These are phyloP conservation scores for Garrulus glandarius DNA, from an alignment of 2,797 vertebrate species.

Conservation along the genomic window DNA sequence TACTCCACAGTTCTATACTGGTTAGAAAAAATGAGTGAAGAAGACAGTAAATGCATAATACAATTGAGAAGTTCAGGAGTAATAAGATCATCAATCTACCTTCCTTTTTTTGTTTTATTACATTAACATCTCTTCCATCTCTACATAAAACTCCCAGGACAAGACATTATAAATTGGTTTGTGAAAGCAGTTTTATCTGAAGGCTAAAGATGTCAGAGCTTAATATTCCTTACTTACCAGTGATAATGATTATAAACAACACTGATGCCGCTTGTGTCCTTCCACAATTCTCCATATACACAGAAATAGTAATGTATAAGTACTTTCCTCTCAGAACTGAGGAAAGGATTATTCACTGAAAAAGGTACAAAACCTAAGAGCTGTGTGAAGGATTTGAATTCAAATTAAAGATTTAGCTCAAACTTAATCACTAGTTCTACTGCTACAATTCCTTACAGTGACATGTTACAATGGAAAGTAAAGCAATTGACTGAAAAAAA, in stretches of 20 bases:
- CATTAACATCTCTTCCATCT: constrained; percentile 21
- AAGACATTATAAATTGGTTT: constrained; percentile 40
- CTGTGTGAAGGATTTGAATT: constrained; percentile 11
- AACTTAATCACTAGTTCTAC: not conserved
- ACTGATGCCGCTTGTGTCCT: not conserved
- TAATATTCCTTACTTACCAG: constrained; percentile 31
- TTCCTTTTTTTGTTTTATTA: constrained; percentile 46
- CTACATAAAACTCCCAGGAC: not conserved
- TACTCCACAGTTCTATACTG: not conserved
- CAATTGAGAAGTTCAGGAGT: not conserved
- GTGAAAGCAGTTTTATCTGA: constrained; percentile 29
- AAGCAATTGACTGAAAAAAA: not conserved
- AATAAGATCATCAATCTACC: constrained; percentile 11
- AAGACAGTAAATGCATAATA: not conserved
- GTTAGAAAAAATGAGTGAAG: not conserved
- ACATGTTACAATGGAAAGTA: not conserved
- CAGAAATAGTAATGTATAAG: not conserved
- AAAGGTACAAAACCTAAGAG: not conserved
- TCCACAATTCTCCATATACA: not conserved
- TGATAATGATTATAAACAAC: constrained; percentile 42
- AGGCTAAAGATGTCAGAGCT: not conserved
- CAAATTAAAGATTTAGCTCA: constrained; percentile 35
- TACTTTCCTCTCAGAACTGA: not conserved
- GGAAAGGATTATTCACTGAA: constrained; percentile 4
- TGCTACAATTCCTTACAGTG: not conserved